Evolutionary conservation across 2,797 vertebrate species (phyloP).

Genomic region (Enteromius paludinosus): DNA sequence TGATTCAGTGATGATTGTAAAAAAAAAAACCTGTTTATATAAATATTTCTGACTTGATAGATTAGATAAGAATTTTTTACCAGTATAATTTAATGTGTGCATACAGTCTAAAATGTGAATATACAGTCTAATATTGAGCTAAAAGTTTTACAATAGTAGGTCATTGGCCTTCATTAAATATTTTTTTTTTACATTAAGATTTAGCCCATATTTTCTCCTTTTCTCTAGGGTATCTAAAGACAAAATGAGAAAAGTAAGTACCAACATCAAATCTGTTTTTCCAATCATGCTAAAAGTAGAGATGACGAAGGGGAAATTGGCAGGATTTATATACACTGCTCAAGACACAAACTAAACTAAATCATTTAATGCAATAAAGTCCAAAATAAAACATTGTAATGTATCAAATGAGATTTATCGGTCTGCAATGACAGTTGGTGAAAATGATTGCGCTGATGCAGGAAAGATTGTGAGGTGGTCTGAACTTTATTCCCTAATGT

Average conservation of each 20-base stretch:
- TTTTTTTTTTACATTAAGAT: neutral
- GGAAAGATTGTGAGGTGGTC: neutral
- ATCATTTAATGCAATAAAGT: slow-evolving; percentile 74
- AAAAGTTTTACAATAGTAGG: neutral
- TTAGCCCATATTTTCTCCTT: neutral
- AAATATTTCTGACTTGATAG: neutral
- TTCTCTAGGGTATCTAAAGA: neutral
- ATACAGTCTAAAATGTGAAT: neutral
- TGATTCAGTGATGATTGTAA: neutral
- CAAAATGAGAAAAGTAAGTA: neutral
- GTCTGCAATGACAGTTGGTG: slow-evolving; percentile 71
- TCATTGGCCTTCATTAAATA: neutral
- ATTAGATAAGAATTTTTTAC: neutral
- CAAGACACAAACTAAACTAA: slow-evolving; percentile 72
- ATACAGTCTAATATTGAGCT: too few species aligned
- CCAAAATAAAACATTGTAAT: slow-evolving; percentile 77
- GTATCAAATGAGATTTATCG: slow-evolving; percentile 76
- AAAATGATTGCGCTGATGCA: slow-evolving; percentile 69
- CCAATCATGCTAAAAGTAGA: slow-evolving; percentile 70
- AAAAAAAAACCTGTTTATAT: neutral
- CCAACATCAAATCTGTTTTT: slow-evolving; percentile 53
- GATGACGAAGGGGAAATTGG: slow-evolving; percentile 61
- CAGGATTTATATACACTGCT: slow-evolving; percentile 71
- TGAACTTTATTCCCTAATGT: slow-evolving; percentile 53
- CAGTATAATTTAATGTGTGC: neutral